phyloP scores from a whole-genome alignment of 2,797 vertebrate species.

The Cephalopachus bancanus region DNA sequence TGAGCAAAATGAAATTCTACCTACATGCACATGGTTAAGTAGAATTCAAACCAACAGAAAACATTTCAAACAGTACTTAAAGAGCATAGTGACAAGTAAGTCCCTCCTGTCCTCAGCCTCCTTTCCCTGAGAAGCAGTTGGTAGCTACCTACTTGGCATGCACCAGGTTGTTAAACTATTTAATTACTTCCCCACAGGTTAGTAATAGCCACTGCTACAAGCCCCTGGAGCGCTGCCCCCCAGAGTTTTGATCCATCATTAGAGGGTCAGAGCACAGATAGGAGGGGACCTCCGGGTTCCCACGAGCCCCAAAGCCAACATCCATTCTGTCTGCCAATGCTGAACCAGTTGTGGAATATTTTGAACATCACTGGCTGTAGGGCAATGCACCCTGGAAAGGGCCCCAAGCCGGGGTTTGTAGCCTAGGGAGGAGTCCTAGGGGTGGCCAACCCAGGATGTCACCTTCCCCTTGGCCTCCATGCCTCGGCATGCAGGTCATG shows the following conservation, averaged over 20 bases:
- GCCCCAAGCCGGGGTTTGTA: no score
- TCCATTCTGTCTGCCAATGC: not conserved
- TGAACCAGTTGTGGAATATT: not conserved
- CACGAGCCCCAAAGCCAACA: not conserved
- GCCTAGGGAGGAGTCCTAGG: no score
- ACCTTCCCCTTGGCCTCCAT: no score
- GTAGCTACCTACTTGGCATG: no score
- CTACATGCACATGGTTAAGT: not conserved
- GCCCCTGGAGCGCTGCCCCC: not conserved
- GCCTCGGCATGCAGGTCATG: no score
- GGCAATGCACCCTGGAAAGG: no score
- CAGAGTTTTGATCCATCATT: not conserved
- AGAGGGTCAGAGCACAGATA: not conserved
- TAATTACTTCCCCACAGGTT: not conserved
- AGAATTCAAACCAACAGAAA: not conserved
- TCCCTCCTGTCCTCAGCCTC: not conserved
- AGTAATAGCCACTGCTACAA: not conserved
- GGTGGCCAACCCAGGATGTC: no score
- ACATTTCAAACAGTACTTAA: not conserved
- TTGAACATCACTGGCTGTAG: not conserved
- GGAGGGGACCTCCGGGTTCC: not conserved
- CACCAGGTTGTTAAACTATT: not conserved
- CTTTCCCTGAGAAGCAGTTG: not conserved
- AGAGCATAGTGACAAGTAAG: not conserved
- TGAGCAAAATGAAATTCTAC: conserved; percentile 57